A percentile compares a stretch with the other conserved stretches of the same genome.
Conservation (phyloP, 2,113 vertebrate genomes). For the Picathartes gymnocephalus region DNA sequence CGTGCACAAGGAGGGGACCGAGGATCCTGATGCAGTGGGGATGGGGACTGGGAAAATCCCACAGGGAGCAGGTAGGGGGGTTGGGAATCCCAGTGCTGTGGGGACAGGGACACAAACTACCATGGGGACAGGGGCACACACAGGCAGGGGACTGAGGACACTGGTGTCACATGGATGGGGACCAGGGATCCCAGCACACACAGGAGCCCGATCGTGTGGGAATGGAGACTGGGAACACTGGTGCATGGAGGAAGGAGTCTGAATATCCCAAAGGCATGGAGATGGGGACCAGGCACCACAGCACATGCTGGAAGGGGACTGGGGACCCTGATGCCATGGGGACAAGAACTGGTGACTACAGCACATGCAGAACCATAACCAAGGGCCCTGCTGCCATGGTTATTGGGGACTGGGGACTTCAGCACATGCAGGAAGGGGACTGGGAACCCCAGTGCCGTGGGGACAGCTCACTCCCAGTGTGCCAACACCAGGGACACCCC, state of each 20-base stretch:
- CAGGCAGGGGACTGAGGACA: background rate
- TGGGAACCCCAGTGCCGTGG: fast-evolving
- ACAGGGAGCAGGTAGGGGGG: background rate
- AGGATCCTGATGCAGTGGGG: background rate
- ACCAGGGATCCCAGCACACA: background rate
- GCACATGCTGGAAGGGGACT: background rate
- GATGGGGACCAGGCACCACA: background rate
- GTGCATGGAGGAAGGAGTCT: background rate
- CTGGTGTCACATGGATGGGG: fast-evolving
- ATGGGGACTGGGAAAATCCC: fast-evolving
- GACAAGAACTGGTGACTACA: background rate
- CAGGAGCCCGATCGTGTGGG: fast-evolving
- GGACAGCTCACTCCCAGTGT: background rate
- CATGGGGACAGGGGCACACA: background rate
- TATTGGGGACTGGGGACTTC: background rate
- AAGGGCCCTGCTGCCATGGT: background rate
- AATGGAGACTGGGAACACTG: background rate
- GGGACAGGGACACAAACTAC: background rate
- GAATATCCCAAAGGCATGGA: fast-evolving
- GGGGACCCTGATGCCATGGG: background rate
- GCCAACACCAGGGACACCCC: fast-evolving
- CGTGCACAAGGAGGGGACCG: fast-evolving
- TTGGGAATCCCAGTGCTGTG: background rate
- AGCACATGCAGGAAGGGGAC: no score
- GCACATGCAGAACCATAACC: no score